Percentiles rank a stretch among this genome's conserved stretches.
Conservation (phyloP, 2,113 vertebrate genomes). For the Glareola pratincola region DNA sequence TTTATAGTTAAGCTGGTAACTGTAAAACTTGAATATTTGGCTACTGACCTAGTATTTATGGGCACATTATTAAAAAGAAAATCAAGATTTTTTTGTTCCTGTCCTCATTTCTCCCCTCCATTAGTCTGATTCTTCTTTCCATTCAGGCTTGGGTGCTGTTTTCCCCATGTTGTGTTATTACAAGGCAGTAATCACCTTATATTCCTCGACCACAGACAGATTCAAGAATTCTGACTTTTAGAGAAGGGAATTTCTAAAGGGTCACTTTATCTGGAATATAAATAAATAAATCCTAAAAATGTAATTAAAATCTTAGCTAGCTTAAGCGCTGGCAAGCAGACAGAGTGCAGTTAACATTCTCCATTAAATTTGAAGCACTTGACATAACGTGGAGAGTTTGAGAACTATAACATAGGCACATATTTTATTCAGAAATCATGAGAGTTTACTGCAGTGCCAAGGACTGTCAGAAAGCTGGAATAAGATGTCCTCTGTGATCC, state of each 20-base stretch:
- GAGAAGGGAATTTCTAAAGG: neutral
- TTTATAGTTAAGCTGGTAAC: neutral
- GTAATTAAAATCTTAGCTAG: neutral
- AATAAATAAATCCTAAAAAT: neutral
- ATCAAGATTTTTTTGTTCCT: neutral
- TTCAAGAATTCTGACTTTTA: neutral
- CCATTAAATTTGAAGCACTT: neutral
- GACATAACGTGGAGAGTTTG: constrained; percentile 4
- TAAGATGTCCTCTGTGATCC: neutral
- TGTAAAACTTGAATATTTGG: neutral
- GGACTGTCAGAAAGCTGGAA: constrained; percentile 32
- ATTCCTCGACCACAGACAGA: neutral
- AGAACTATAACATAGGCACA: neutral
- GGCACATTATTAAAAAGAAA: neutral
- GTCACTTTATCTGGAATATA: neutral
- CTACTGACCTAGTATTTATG: neutral
- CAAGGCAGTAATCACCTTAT: neutral
- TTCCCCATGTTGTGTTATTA: neutral
- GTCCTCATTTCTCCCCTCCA: neutral
- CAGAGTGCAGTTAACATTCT: neutral
- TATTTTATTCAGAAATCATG: constrained; percentile 51
- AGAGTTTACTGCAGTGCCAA: constrained; percentile 19
- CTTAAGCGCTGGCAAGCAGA: neutral
- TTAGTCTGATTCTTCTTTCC: neutral
- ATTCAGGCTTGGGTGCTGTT: neutral